Base-by-base conservation (phyloP, 2,113 vertebrate genomes). In the Amia ocellicauda region DNA sequence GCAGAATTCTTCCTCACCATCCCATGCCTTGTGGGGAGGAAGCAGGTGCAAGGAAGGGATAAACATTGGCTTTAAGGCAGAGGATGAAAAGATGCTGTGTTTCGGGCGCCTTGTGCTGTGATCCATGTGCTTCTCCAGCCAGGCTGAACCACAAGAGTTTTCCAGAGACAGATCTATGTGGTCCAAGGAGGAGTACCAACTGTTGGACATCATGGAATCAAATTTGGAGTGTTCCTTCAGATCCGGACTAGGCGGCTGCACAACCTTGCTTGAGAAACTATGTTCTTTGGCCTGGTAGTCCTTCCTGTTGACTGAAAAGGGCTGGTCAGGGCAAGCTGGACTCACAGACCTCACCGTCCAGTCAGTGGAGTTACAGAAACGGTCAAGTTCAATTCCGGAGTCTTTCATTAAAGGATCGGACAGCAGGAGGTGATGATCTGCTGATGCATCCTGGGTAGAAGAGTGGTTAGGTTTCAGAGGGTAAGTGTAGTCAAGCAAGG, bases 401-500 rank as follows among this genome's bases (percentile, higher is more conserved):
- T 97, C 95, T 0, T 91, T 85, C 14, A 92, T 54, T 53, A 84
- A 65, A 7, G 80, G 71, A 19, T 92, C 84, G 0, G 66, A 68
- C n/a, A 40, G 67, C n/a, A 70, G 5, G 0, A 43, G 63, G 17
- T 74, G 49, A 11, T 23, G 24, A 10, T 50, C 45, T 3, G n/a
- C n/a, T n/a, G 51, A 55, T 36, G 28, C 62, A 61, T 70, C 60
- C 69, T 83, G 47, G 56, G 71, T 68, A 74, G 67, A 40, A 9
- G 70, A 19, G 60, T 83, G 76, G 27, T 80, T 85, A 0, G 94
- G 88, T 80, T 85, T 91, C 47, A 99, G 70, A 0, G 95, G 96
- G 52, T 99, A 98, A 1, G 93, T 93, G 14, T 97, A 99, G 77
- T 99, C 91, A 52, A 99, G 84, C 67, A 99, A 74, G 24, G 88